A percentile compares a stretch with the other conserved stretches of the same genome.
Evolutionary conservation across 1,140 invertebrate species (phyloP).

Genomic region (Procambarus virginalis): DNA sequence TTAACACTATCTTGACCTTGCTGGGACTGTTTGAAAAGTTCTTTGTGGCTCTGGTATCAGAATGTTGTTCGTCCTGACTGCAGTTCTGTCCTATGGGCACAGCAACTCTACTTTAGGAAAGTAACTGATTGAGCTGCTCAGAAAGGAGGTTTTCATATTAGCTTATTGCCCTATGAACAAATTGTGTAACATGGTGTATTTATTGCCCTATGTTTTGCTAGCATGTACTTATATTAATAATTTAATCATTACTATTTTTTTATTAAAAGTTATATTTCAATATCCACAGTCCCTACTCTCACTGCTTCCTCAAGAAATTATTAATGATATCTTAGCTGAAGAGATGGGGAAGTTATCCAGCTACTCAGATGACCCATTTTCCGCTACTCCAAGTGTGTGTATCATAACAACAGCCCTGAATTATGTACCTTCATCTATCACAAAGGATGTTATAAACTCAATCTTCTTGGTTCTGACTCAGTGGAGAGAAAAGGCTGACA

Average conservation of each 20-base stretch:
- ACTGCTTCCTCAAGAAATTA: slow-evolving; percentile 5
- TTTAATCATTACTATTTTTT: not conserved
- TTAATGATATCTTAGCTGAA: slow-evolving; percentile 48
- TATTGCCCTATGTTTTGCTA: not conserved
- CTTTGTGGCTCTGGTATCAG: no score
- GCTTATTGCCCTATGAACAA: no score
- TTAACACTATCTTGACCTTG: no score
- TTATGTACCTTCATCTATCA: not conserved
- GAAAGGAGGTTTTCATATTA: no score
- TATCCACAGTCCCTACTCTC: slow-evolving; percentile 43
- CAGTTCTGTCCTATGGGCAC: no score
- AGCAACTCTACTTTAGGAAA: no score
- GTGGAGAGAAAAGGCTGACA: slow-evolving; percentile 56
- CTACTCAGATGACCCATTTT: slow-evolving; percentile 47
- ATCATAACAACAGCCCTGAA: slow-evolving; percentile 38
- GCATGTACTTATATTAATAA: not conserved
- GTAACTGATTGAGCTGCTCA: no score
- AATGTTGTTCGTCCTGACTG: no score
- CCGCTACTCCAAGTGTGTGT: slow-evolving; percentile 20
- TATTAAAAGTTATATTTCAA: not conserved
- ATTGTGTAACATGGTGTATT: not conserved
- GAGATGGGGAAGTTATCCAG: slow-evolving; percentile 32
- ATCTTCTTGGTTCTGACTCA: slow-evolving; percentile 34
- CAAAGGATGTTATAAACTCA: slow-evolving; percentile 24
- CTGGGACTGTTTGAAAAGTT: no score